A percentile compares a stretch with the other conserved stretches of the same genome.
Evolutionary conservation across 30 jellyfish, hydroid and myxozoan genomes (phyloP).

Genomic region (Hydractinia echinata): DNA sequence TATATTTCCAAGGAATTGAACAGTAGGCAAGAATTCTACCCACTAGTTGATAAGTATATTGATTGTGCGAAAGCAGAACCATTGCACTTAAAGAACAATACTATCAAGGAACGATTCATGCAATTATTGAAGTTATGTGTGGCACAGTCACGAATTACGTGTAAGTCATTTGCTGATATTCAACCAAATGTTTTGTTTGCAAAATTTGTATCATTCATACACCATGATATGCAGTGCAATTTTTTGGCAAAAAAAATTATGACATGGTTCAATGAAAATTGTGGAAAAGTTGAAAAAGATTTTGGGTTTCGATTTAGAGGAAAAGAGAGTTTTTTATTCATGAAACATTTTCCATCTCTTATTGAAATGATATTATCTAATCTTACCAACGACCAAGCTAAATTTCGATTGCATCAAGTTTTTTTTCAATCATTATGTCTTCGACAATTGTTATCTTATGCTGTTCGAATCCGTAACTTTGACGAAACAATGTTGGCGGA

Average conservation of each 20-base stretch:
- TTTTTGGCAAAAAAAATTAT: background rate
- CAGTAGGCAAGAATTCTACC: background rate
- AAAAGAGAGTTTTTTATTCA: background rate
- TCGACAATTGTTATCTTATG: background rate
- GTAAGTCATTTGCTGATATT: background rate
- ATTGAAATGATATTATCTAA: background rate
- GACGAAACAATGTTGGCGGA: background rate
- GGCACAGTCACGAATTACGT: background rate
- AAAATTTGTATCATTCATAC: background rate
- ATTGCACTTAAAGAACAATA: slow-evolving; percentile 5
- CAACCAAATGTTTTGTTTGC: background rate
- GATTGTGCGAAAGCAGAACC: slow-evolving; percentile 4
- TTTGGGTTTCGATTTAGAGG: background rate
- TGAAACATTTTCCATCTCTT: background rate
- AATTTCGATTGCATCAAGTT: background rate
- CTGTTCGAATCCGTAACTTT: background rate
- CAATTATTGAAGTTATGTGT: background rate
- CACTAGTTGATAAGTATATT: background rate
- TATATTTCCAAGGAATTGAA: background rate
- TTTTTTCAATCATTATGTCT: background rate
- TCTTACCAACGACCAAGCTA: background rate
- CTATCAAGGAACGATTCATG: slow-evolving; percentile 6
- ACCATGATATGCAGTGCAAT: background rate
- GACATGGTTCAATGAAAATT: slow-evolving; percentile 3
- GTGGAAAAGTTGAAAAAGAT: slow-evolving; percentile 1